Conservation (phyloP, 2,113 vertebrate species). For the Petaurus breviceps region DNA sequence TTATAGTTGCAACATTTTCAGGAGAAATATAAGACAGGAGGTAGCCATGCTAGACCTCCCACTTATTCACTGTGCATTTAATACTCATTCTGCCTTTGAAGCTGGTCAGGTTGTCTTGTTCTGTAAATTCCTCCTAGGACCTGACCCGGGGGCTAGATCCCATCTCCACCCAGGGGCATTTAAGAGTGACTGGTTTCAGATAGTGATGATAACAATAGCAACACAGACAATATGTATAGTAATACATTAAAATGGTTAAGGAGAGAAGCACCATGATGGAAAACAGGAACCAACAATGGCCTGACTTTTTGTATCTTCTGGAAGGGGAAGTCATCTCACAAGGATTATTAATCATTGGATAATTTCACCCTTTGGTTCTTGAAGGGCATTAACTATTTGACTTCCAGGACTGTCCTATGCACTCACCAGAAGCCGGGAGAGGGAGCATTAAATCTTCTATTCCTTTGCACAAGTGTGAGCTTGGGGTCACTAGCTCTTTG, state of each 20-base stretch:
- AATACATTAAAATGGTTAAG: neutral
- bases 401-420: neutral
- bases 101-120: neutral
- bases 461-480: neutral
- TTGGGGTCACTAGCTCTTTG: neutral
- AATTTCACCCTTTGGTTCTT: neutral
- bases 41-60: neutral
- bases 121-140: neutral
- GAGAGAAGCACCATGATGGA: neutral
- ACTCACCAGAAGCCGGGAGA: neutral
- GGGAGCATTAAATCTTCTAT: neutral
- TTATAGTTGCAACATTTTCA: neutral
- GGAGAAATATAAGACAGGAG: neutral
- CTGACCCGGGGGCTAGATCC: neutral
- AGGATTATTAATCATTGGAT: neutral
- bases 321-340: neutral
- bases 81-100: neutral
- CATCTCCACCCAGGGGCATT: neutral
- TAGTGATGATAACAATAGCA: neutral
- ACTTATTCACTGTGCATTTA: neutral
- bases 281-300: neutral
- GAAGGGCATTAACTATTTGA: neutral
- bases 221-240: neutral
- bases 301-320: neutral
- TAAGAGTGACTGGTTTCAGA: neutral